A percentile compares a stretch with the other conserved stretches of the same genome.
phyloP scores from a whole-genome alignment of 2,888 invertebrate genomes.

The Agriopis marginaria region DNA sequence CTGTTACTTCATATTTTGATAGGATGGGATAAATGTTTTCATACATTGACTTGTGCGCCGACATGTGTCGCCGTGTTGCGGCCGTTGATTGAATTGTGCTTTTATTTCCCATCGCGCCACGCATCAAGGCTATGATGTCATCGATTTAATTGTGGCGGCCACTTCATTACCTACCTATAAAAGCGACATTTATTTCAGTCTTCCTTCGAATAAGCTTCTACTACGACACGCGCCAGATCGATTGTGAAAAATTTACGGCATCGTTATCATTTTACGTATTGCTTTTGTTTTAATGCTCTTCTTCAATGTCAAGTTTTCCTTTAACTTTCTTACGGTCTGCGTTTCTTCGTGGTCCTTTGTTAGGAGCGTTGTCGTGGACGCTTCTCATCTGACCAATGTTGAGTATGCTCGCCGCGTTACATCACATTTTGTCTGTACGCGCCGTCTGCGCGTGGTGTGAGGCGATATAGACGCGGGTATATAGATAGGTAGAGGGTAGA shows the following conservation, averaged over 20 bases:
- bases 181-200: constrained; percentile 67
- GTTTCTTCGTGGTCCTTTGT: constrained; percentile 49
- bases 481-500: constrained; percentile 64
- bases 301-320: constrained; percentile 67
- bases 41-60: constrained; percentile 39
- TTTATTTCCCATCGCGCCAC: constrained; percentile 75
- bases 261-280: constrained; percentile 67
- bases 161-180: constrained; percentile 76
- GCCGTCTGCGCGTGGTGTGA: constrained; percentile 55
- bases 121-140: constrained; percentile 76
- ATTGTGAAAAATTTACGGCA: constrained; percentile 66
- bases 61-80: constrained; percentile 49
- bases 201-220: constrained; percentile 54
- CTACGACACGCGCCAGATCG: constrained; percentile 57
- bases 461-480: constrained; percentile 53
- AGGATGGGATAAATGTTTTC: constrained; percentile 33
- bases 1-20: constrained; percentile 3
- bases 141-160: constrained; percentile 79
- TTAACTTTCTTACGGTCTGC: constrained; percentile 43
- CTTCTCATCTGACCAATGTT: constrained; percentile 46
- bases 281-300: constrained; percentile 56
- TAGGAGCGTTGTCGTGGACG: constrained; percentile 1
- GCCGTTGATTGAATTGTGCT: constrained; percentile 76
- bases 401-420: constrained; percentile 68
- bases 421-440: constrained; percentile 64